These are phyloP conservation scores for Eilema depressum DNA, from an alignment of 2,888 invertebrate genomes.

Conservation along the genomic window DNA sequence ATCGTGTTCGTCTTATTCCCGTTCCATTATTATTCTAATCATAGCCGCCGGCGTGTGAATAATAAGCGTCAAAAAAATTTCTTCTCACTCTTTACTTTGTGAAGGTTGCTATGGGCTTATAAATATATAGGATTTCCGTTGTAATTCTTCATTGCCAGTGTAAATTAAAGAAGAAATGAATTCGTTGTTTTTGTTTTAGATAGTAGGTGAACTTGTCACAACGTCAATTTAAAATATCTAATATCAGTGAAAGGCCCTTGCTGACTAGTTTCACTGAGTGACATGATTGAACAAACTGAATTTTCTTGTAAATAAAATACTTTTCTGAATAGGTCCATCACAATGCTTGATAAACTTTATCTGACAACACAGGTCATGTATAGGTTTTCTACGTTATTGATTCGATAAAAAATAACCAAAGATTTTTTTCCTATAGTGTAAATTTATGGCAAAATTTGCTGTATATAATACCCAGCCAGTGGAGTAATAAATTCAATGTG, in stretches of 20 bases:
- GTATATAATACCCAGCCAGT: constrained; percentile 53
- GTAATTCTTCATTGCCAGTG: not conserved
- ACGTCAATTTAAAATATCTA: not conserved
- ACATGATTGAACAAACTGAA: no score
- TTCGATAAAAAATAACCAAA: not conserved
- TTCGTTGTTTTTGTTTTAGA: not conserved
- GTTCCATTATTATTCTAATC: not conserved
- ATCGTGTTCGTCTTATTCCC: not conserved
- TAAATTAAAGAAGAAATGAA: not conserved
- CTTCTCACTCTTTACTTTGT: not conserved
- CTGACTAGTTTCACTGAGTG: no score
- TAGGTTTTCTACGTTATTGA: not conserved
- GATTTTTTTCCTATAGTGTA: constrained; percentile 27
- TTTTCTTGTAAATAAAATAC: no score
- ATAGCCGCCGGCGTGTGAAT: not conserved
- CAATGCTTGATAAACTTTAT: not conserved
- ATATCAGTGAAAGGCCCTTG: no score
- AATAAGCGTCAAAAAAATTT: not conserved
- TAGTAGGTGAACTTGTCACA: not conserved
- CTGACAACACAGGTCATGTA: not conserved
- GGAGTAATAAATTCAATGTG: constrained; percentile 58
- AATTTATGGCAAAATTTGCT: constrained; percentile 54
- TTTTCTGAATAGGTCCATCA: not conserved
- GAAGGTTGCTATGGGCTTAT: not conserved
- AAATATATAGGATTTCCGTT: not conserved